A percentile compares a stretch with the other conserved stretches of the same genome.
Evolutionary conservation across 1,140 invertebrate species (phyloP).

Genomic region (Phortica variegata): DNA sequence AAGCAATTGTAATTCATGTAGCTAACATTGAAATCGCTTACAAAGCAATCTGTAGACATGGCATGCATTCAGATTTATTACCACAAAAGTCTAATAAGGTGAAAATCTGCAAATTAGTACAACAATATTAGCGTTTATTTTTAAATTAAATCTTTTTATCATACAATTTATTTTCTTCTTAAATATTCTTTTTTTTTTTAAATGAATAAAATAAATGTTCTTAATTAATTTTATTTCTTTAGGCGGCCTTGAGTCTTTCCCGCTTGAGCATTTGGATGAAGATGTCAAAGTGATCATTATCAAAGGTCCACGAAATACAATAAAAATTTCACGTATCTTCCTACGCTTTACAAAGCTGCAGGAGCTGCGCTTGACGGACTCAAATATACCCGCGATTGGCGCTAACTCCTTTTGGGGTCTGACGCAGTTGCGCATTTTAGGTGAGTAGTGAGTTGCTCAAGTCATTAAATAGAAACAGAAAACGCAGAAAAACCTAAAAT

Average conservation of each 20-base stretch:
- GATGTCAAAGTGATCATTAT: conserved; percentile 70
- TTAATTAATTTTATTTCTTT: conserved; percentile 47
- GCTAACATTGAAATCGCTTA: too few relatives aligned
- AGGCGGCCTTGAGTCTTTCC: conserved; percentile 65
- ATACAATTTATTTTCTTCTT: conserved; percentile 12
- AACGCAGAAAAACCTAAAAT: too few relatives aligned
- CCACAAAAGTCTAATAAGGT: too few relatives aligned
- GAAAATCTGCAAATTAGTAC: neutral
- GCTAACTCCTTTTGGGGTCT: conserved; percentile 77
- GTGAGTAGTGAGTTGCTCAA: conserved; percentile 49
- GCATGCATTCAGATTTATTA: conserved; percentile 25
- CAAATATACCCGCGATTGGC: conserved; percentile 76
- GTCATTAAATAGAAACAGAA: too few relatives aligned
- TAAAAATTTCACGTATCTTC: conserved; percentile 76
- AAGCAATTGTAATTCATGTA: too few relatives aligned
- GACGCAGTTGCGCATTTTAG: conserved; percentile 65
- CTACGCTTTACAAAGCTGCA: conserved; percentile 65
- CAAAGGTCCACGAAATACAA: conserved; percentile 68
- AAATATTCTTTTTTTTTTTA: conserved; percentile 7
- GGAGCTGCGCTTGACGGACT: conserved; percentile 74
- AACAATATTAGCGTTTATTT: conserved; percentile 16
- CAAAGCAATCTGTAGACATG: conserved; percentile 1
- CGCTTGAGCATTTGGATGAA: conserved; percentile 63
- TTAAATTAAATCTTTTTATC: conserved; percentile 6
- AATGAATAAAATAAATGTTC: conserved; percentile 10